Conservation (phyloP, 2,797 vertebrate genomes). For the Lates japonicus region DNA sequence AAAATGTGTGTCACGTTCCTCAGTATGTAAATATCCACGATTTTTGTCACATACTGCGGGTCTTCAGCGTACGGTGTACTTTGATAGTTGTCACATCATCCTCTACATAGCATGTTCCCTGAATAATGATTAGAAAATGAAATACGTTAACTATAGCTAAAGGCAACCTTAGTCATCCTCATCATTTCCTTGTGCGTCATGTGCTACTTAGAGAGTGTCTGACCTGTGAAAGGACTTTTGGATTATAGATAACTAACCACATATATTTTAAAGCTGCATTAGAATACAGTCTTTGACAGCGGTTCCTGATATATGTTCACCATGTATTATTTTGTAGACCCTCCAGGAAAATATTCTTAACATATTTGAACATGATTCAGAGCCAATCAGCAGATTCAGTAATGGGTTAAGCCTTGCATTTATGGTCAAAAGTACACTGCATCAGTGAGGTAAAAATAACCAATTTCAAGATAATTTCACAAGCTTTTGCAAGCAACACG, state of each 20-base stretch:
- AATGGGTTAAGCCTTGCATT: not conserved
- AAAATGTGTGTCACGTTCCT: not conserved
- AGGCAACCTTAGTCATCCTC: conserved; percentile 26
- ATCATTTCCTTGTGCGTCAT: conserved; percentile 1
- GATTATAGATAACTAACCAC: conserved; percentile 8
- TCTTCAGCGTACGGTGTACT: conserved; percentile 17
- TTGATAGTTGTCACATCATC: conserved; percentile 24
- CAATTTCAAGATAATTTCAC: not conserved
- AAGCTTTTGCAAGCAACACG: not conserved
- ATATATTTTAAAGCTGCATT: not conserved
- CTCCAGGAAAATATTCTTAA: not conserved
- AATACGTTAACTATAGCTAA: conserved; percentile 25
- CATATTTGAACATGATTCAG: not conserved
- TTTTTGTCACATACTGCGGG: not conserved
- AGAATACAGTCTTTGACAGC: not conserved
- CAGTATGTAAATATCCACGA: not conserved
- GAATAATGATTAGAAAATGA: conserved; percentile 33
- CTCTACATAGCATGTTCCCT: conserved; percentile 25
- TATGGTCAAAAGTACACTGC: not conserved
- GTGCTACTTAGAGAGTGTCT: not conserved
- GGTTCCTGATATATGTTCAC: not conserved
- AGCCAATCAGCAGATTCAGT: not conserved
- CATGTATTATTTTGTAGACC: not conserved
- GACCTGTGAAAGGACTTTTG: conserved; percentile 13
- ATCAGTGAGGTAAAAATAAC: not conserved